phyloP scores from a whole-genome alignment of 2,888 invertebrate species.

The Hypercompe scribonia region DNA sequence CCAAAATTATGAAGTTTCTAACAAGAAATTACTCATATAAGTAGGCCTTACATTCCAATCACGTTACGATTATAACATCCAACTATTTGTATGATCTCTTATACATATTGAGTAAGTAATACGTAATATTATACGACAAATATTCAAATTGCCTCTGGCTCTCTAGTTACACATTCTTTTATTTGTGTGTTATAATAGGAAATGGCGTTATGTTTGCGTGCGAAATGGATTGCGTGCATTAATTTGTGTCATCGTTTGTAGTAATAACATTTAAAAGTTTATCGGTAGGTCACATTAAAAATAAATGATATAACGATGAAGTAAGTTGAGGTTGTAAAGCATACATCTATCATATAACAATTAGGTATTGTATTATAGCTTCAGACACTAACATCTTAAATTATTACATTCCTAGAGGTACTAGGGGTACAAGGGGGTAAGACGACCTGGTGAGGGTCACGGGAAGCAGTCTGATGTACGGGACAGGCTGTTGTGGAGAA shows the following conservation, averaged over 20 bases:
- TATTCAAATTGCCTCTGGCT: slow-evolving; percentile 34
- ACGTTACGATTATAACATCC: neutral
- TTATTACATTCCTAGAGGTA: neutral
- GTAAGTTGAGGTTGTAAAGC: neutral
- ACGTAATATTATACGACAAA: slow-evolving; percentile 11
- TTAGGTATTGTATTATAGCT: neutral
- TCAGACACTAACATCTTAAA: neutral
- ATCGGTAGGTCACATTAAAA: neutral
- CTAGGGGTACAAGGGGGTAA: too few species aligned
- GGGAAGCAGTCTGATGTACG: too few species aligned
- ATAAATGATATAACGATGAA: neutral
- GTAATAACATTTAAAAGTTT: neutral
- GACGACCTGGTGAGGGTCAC: too few species aligned
- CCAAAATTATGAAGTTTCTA: neutral
- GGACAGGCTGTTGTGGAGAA: too few species aligned
- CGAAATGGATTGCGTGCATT: neutral
- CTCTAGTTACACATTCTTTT: slow-evolving; percentile 21
- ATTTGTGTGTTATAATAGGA: neutral
- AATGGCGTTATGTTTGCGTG: neutral
- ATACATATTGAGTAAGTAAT: slow-evolving; percentile 29
- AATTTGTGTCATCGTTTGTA: neutral
- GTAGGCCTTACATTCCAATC: neutral
- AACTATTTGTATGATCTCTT: neutral
- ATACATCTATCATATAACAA: neutral
- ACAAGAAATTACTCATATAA: neutral